Evolutionary conservation across 2,888 invertebrate genomes (phyloP).

Genomic region (Mantis religiosa): DNA sequence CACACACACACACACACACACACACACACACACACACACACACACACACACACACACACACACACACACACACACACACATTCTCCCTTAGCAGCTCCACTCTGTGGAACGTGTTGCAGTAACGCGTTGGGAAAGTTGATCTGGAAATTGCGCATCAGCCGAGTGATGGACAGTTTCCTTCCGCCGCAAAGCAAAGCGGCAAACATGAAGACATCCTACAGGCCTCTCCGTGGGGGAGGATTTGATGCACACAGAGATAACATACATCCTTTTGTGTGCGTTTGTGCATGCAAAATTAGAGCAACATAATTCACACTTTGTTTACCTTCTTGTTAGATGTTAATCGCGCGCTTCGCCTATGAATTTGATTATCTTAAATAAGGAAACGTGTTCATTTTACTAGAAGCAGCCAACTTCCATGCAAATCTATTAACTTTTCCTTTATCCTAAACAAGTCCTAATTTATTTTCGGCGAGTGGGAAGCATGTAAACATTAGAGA

Average conservation of each 20-base stretch:
- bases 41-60: too few species aligned
- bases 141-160: background rate
- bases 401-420: background rate
- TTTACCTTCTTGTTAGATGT: background rate
- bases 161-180: constrained; percentile 9
- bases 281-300: constrained; percentile 15
- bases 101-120: background rate
- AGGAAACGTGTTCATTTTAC: background rate
- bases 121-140: background rate
- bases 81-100: background rate
- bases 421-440: background rate
- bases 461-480: background rate
- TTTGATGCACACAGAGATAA: background rate
- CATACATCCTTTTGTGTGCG: constrained; percentile 8
- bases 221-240: background rate
- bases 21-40: too few species aligned
- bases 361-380: background rate
- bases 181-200: background rate
- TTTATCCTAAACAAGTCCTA: background rate
- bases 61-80: background rate
- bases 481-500: background rate
- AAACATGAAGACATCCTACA: background rate
- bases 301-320: background rate
- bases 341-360: background rate
- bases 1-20: too few species aligned